A percentile compares a stretch with the other conserved stretches of the same genome.
Evolutionary conservation across 2,888 invertebrate species (phyloP).

Genomic region (Therioaphis trifolii): DNA sequence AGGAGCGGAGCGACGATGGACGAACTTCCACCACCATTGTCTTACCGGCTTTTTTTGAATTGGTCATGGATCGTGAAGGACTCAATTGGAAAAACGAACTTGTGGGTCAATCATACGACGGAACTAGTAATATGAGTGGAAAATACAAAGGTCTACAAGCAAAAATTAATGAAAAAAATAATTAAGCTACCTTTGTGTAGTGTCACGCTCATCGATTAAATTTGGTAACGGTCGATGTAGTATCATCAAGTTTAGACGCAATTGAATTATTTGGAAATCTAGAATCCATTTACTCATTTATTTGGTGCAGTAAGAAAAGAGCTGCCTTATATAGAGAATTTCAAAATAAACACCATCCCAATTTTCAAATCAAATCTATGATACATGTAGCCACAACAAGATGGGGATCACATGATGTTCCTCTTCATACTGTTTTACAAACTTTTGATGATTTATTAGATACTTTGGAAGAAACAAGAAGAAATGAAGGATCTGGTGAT

Average conservation of each 20-base stretch:
- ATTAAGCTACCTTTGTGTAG: constrained; percentile 8
- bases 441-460: constrained; percentile 5
- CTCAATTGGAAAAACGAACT: constrained; percentile 35
- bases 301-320: not conserved
- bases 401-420: not conserved
- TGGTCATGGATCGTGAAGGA: not conserved
- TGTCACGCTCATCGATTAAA: constrained; percentile 25
- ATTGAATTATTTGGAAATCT: constrained; percentile 38
- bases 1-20: no score
- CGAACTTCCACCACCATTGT: no score
- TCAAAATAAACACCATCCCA: not conserved
- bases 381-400: not conserved
- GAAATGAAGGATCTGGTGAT: constrained; percentile 18
- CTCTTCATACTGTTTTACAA: constrained; percentile 11
- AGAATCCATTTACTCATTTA: constrained; percentile 1
- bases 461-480: constrained; percentile 21
- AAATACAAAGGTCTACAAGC: constrained; percentile 25
- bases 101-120: constrained; percentile 40
- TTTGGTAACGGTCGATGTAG: not conserved
- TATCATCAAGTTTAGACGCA: not conserved
- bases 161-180: not conserved
- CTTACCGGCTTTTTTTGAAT: constrained; percentile 30
- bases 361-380: not conserved
- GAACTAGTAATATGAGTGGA: constrained; percentile 21
- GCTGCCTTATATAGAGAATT: not conserved